Evolutionary conservation across 2,113 vertebrate genomes (phyloP).

Genomic region (Xenopus borealis): DNA sequence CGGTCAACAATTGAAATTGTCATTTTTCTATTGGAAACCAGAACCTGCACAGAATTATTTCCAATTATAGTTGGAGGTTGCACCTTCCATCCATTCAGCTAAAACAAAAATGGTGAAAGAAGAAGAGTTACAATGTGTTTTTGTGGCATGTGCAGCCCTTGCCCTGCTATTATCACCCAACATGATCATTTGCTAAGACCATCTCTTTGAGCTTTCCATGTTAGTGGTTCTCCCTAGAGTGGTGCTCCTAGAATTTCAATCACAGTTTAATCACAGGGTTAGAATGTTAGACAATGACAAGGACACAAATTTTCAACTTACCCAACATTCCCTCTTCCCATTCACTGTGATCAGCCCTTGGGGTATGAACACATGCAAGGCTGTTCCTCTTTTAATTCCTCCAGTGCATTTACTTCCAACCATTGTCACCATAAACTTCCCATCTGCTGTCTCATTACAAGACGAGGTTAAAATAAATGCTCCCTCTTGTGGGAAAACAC

Average conservation of each 20-base stretch:
- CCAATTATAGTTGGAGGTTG: not conserved
- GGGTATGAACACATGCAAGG: conserved; percentile 20
- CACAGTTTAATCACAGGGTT: too few relatives aligned
- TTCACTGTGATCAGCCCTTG: conserved; percentile 20
- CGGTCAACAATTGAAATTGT: not conserved
- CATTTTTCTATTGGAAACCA: not conserved
- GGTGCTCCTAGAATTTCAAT: too few relatives aligned
- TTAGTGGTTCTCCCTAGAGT: too few relatives aligned
- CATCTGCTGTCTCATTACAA: not conserved
- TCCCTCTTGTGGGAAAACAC: conserved; percentile 7
- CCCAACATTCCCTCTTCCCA: conserved; percentile 17
- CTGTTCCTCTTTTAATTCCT: not conserved
- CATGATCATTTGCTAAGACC: too few relatives aligned
- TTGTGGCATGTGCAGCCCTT: too few relatives aligned
- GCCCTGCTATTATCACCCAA: too few relatives aligned
- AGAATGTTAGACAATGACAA: too few relatives aligned
- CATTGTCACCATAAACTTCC: conserved; percentile 15
- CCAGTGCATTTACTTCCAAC: not conserved
- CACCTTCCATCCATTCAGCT: conserved; percentile 35
- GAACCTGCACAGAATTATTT: not conserved
- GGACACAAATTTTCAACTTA: not conserved
- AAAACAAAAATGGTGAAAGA: not conserved
- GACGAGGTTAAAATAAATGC: conserved; percentile 25
- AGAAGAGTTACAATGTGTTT: not conserved
- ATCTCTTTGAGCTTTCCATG: too few relatives aligned